Base-by-base conservation (phyloP, 2,888 invertebrate species). In the Elegia similella region DNA sequence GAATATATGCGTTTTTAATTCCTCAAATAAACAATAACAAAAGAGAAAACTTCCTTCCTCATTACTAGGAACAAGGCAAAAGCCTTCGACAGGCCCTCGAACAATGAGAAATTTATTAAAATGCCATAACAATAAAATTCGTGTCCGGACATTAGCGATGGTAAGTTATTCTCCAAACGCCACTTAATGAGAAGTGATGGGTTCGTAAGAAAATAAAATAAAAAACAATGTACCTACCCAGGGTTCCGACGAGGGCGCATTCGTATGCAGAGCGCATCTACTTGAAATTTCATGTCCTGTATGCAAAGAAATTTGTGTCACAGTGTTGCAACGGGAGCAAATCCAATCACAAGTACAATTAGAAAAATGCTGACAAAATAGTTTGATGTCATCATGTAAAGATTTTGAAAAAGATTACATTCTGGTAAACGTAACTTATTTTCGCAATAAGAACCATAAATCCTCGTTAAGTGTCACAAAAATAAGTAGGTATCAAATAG, bases 161-260 rank as follows among this genome's bases (percentile, higher is more conserved):
- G 80, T 86, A 91, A 91, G 75, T 88, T 91, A 91, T 91, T 91
- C 91, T 89, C 78, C 82, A 86, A 89, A 89, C 90, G 88, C 85
- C 84, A 86, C 81, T 91, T 91, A 91, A 91, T 91, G 90, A 91
- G 91, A 91, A 91, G 82, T 90, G 90, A 91, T 91, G 91, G 86
- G 89, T 90, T 91, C 88, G 75, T 88, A 86, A 86, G 90, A 90
- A 90, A 89, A 88, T 87, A 84, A 84, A 83, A 74, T 73, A 79
- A 81, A 86, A 88, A 87, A 86, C 84, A 85, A 84, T 86, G 83
- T 75, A 78, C 75, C 78, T 75, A 77, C 82, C 73, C 75, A 66
- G 78, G 76, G 76, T 81, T 80, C 76, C 75, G 75, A 76, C 76
- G 74, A 78, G 72, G 66, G 65, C 68, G 69, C 81, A 86, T 87